Evolutionary conservation across 2,113 vertebrate genomes (phyloP).

Genomic region (Mesitornis unicolor): DNA sequence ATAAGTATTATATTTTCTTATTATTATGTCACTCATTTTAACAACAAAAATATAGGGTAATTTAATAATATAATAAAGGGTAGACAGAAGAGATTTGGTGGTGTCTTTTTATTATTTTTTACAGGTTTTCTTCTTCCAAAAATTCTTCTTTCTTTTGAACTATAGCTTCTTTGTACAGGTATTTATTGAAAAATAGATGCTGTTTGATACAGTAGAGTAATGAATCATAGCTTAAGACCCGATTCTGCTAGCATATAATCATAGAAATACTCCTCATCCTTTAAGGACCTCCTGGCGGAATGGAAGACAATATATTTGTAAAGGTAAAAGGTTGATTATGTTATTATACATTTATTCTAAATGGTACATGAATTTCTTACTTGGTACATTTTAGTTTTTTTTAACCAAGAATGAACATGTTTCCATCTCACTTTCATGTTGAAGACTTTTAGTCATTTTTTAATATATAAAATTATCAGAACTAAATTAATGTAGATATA

Average conservation of each 20-base stretch:
- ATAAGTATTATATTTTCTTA: not conserved
- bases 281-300: not conserved
- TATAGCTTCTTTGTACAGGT: not conserved
- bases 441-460: not conserved
- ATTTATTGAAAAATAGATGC: not conserved
- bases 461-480: not conserved
- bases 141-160: not conserved
- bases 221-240: not conserved
- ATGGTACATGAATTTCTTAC: not conserved
- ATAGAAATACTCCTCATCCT: not conserved
- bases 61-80: not conserved
- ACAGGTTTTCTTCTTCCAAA: not conserved
- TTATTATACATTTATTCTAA: not conserved
- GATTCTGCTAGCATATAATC: not conserved
- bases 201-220: not conserved
- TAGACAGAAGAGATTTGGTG: not conserved
- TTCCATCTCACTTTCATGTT: not conserved
- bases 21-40: not conserved
- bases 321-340: not conserved
- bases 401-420: not conserved
- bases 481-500: not conserved
- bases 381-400: not conserved
- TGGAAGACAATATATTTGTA: not conserved
- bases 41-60: accelerated
- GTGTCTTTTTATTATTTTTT: not conserved